Base-by-base conservation (phyloP, 1,140 invertebrate species). In the Thereuonema tuberculata region DNA sequence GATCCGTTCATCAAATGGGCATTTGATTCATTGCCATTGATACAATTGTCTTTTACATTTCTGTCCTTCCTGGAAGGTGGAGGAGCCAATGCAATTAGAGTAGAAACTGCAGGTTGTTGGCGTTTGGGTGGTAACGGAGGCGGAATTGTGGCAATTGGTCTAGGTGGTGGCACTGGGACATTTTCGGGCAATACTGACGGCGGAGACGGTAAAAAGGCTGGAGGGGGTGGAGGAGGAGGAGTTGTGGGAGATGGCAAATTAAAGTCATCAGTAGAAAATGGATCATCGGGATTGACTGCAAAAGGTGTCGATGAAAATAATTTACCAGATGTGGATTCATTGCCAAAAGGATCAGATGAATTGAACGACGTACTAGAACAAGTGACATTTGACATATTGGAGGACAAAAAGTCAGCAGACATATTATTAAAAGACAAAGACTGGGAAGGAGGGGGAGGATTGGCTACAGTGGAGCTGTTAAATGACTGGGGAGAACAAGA, bases 221-320 rank as follows among this genome's bases (percentile, higher is more conserved):
- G 63, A 23, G 59, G 62, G 9, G 59, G 60, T 21, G 62, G 62
- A 1, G 64, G 63, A 2, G 63, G 63, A 15, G 62, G 62, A 21
- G 59, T n/a, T 12, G 26, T 31, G 3, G 56, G 57, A 2, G 47
- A 31, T 25, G 56, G 23, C 2, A 46, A 24, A 31, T 63, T 58
- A 20, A 48, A 47, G 12, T 57, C 52, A 12, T n/a, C 20, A 15
- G 5, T 2, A 56, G 2, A 28, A n/a, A 61, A 12, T 43, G 60
- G 60, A 24, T 37, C 17, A 31, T 54, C 48, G 31, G 56, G 5
- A 20, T 25, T 24, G 23, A 15, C 28, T 1, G 20, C 27, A n/a
- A n/a, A 43, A 12, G 37, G 37, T 43, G n/a, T n/a, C n/a, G n/a
- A n/a, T n/a, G n/a, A n/a, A n/a, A n/a, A n/a, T n/a, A n/a, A n/a